Base-by-base conservation (phyloP, 2,113 vertebrate species). In the Seriola aureovittata region DNA sequence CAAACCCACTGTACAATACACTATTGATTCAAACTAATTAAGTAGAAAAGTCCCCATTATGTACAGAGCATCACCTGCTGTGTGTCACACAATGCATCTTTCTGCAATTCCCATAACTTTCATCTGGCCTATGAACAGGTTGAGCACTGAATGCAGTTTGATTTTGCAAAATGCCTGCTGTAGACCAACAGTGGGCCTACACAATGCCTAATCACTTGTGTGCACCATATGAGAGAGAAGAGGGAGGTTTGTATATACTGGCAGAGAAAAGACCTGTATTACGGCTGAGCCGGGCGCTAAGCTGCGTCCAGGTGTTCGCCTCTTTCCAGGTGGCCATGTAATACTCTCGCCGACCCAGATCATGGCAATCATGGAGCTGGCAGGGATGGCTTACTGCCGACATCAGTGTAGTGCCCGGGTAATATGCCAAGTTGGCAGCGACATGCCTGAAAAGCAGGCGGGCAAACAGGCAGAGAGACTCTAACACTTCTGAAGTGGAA, bases 271-370 rank as follows among this genome's bases (percentile, higher is more conserved):
- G 81, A 44, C 59, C 55, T 60, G 88, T 69, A 90, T 91, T 89
- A 90, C n/a, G 84, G 82, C 44, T 88, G 89, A 89, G 91, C 91
- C 59, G 70, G 80, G 85, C 70, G 9, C 83, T 90, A 93, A 93
- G 89, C 92, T 82, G 67, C 38, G 87, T 77, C 91, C 93, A 93
- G 93, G 93, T 93, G 92, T 89, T 91, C 85, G 58, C 57, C 81
- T 89, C 85, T 81, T 88, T 92, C 89, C 93, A 93, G 93, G 93
- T 93, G 92, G 92, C 83, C 86, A 42, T 93, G 93, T 93, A 93
- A 93, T 92, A 91, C 93, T 87, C 90, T 84, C 44, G 86, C 88
- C 85, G 86, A 89, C 89, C 89, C 82, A 85, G 89, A 93, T 94
- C 91, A 92, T 84, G 90, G 91, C 82, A 92, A 90, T 93, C 91